Percentiles rank a stretch among this genome's conserved stretches.
Evolutionary conservation across 2,888 invertebrate species (phyloP).

Genomic region (Mythimna vitellina): DNA sequence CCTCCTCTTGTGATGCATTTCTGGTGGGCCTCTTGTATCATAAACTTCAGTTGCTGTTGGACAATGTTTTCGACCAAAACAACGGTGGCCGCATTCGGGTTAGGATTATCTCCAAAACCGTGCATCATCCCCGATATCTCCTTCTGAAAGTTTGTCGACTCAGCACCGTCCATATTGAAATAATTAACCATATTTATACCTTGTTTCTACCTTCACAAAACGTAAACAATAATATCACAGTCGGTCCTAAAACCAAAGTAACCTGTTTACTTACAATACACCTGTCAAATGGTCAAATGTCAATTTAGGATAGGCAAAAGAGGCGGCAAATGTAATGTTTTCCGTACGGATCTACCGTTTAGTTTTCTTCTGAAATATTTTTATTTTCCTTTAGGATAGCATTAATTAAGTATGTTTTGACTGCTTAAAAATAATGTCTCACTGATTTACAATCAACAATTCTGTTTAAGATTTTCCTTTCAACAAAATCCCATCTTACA

Average conservation of each 20-base stretch:
- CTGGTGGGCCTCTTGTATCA: conserved; percentile 94
- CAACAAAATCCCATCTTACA: not conserved
- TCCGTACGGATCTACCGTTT: not conserved
- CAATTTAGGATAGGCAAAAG: not conserved
- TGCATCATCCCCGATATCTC: conserved; percentile 97
- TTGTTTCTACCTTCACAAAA: conserved; percentile 2
- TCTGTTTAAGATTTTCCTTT: not conserved
- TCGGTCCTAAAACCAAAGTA: not conserved
- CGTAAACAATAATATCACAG: not conserved
- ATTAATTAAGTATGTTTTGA: too few relatives aligned
- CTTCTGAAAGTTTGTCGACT: conserved; percentile 88
- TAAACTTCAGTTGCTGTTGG: conserved; percentile 94
- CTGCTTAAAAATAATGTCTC: too few relatives aligned
- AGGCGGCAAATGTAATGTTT: not conserved
- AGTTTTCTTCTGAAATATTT: not conserved
- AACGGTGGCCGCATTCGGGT: conserved; percentile 95
- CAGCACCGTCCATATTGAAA: conserved; percentile 81
- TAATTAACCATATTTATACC: conserved; percentile 80
- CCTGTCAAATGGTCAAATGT: conserved; percentile 5
- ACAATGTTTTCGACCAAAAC: conserved; percentile 96
- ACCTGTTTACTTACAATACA: conserved; percentile 4
- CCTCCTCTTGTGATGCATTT: conserved; percentile 92
- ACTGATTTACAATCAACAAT: not conserved
- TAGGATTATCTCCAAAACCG: conserved; percentile 97
- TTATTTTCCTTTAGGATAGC: too few relatives aligned